Conservation (phyloP, 2,113 vertebrate species). For the Ondatra zibethicus region DNA sequence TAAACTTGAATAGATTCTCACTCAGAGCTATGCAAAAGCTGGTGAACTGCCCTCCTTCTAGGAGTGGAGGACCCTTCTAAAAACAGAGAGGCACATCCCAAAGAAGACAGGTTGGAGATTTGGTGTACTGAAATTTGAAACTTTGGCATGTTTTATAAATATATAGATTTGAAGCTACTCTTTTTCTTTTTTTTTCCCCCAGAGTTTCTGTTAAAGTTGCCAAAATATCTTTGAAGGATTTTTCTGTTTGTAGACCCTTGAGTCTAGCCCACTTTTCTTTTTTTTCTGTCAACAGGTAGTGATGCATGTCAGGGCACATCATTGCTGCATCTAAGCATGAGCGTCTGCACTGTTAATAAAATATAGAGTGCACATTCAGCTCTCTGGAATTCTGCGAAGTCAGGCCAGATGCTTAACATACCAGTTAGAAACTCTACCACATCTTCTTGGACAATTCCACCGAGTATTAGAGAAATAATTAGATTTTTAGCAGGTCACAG, state of each 20-base stretch:
- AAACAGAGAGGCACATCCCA: neutral
- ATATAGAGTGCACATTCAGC: constrained; percentile 77
- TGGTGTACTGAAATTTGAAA: constrained; percentile 36
- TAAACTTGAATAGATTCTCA: neutral
- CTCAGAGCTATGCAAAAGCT: neutral
- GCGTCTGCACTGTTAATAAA: constrained; percentile 81
- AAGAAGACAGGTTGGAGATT: constrained; percentile 20
- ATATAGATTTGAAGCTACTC: constrained; percentile 40
- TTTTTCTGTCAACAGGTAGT: constrained; percentile 74
- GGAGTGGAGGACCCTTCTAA: neutral
- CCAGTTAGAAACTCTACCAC: constrained; percentile 79
- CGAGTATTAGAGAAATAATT: constrained; percentile 85
- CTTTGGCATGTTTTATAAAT: constrained; percentile 63
- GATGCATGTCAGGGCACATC: constrained; percentile 67
- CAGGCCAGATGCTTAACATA: constrained; percentile 81
- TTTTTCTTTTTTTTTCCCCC: neutral
- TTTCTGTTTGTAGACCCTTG: constrained; percentile 63
- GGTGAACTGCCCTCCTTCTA: neutral
- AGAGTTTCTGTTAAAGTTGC: constrained; percentile 60
- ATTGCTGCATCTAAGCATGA: constrained; percentile 65
- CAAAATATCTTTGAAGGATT: constrained; percentile 69
- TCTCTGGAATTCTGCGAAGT: constrained; percentile 81
- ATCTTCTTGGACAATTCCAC: constrained; percentile 85
- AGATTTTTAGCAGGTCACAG: constrained; percentile 86
- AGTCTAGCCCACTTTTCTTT: constrained; percentile 48